Evolutionary conservation across 2,113 vertebrate species (phyloP).

Genomic region (Phodopus roborovskii): DNA sequence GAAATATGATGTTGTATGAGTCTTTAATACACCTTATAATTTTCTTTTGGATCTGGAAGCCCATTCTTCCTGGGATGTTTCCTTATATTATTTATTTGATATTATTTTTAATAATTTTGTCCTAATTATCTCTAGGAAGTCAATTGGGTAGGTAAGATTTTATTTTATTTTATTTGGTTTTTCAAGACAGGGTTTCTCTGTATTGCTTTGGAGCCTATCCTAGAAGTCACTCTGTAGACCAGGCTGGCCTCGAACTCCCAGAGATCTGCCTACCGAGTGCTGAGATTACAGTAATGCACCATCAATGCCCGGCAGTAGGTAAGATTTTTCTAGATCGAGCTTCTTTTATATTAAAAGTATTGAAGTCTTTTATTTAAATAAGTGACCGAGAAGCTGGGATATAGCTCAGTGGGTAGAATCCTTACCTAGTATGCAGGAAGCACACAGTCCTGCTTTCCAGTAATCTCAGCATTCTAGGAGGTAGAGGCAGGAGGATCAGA

Average conservation of each 20-base stretch:
- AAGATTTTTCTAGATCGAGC: neutral
- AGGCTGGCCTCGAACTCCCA: no score
- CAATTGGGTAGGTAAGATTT: neutral
- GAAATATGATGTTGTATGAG: conserved; percentile 18
- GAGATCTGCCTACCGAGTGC: no score
- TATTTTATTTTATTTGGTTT: neutral
- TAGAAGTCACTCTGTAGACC: no score
- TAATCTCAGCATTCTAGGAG: neutral
- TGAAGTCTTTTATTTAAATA: neutral
- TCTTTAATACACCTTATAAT: conserved; percentile 4
- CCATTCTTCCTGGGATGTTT: neutral
- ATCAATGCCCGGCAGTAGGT: no score
- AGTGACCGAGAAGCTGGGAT: neutral
- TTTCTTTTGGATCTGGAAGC: conserved; percentile 4
- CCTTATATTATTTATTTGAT: conserved; percentile 25
- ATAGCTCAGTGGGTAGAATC: neutral
- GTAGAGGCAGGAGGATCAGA: neutral
- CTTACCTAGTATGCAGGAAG: neutral
- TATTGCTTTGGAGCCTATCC: no score
- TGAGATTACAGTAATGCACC: no score
- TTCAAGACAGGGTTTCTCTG: no score
- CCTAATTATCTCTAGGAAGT: conserved; percentile 24
- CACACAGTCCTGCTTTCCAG: neutral
- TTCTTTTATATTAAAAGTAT: neutral
- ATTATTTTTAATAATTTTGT: conserved; percentile 53